Evolutionary conservation across 1,140 invertebrate species (phyloP).

Genomic region (Sweltsa coloradensis): DNA sequence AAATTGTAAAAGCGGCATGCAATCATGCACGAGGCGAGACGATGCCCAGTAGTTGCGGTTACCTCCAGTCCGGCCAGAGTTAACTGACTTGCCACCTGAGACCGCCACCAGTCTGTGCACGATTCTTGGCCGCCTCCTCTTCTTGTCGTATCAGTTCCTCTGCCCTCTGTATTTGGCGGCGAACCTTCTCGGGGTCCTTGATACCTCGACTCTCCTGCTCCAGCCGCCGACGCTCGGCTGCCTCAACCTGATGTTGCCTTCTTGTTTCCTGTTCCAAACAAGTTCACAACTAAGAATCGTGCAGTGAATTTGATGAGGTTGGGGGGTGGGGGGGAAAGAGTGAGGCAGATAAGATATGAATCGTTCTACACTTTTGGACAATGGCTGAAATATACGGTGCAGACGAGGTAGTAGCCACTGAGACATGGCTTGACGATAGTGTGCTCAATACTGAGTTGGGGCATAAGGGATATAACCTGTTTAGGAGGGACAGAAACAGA

Average conservation of each 20-base stretch:
- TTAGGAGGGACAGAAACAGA: no score
- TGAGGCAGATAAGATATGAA: neutral
- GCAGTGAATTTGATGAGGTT: neutral
- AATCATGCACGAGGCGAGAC: no score
- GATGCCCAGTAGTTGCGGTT: no score
- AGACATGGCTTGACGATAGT: no score
- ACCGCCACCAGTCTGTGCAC: slow-evolving; percentile 6
- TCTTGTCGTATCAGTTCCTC: slow-evolving; percentile 37
- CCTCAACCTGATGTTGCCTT: slow-evolving; percentile 40
- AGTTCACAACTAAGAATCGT: neutral
- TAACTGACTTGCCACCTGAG: no score
- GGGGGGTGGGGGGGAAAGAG: neutral
- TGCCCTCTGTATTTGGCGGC: slow-evolving; percentile 33
- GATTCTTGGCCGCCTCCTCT: slow-evolving; percentile 26
- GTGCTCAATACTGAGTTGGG: no score
- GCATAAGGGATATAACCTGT: no score
- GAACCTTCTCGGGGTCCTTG: slow-evolving; percentile 39
- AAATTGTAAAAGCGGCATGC: no score
- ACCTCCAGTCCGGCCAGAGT: no score
- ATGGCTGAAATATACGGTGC: neutral
- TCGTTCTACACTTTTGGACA: neutral
- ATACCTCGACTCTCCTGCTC: slow-evolving; percentile 41
- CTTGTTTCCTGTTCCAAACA: slow-evolving; percentile 35
- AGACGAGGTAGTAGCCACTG: neutral
- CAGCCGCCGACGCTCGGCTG: slow-evolving; percentile 38